Conservation (phyloP, 2,797 vertebrate species). For the Pelodytes ibericus region DNA sequence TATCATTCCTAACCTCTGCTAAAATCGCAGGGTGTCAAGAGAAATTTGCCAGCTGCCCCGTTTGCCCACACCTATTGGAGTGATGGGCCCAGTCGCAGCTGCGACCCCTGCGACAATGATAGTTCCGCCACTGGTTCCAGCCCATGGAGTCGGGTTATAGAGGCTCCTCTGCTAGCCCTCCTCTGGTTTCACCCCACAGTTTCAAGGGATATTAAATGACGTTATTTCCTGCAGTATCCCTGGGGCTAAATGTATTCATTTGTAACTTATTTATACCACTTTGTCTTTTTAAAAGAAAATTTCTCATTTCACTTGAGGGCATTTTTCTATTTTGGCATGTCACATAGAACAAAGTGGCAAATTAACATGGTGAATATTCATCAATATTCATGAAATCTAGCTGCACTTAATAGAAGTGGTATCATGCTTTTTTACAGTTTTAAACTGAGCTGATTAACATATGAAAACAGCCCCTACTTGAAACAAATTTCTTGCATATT, state of each 20-base stretch:
- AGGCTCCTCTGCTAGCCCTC: too few relatives aligned
- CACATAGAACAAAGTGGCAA: slow-evolving; percentile 47
- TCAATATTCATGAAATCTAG: slow-evolving; percentile 51
- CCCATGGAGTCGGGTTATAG: too few relatives aligned
- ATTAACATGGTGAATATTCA: slow-evolving; percentile 49
- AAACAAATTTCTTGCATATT: slow-evolving; percentile 45
- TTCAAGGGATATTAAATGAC: too few relatives aligned
- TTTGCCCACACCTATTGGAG: too few relatives aligned
- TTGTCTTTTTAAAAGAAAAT: slow-evolving; percentile 16
- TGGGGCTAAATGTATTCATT: neutral
- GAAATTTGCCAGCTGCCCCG: too few relatives aligned
- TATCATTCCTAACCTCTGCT: too few relatives aligned
- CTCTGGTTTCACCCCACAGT: too few relatives aligned
- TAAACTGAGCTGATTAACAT: slow-evolving; percentile 44
- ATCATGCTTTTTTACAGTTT: slow-evolving; percentile 32
- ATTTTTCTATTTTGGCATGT: slow-evolving; percentile 44
- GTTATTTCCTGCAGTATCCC: too few relatives aligned
- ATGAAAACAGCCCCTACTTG: slow-evolving; percentile 44
- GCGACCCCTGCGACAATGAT: too few relatives aligned
- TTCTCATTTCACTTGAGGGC: slow-evolving; percentile 19
- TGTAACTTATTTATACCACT: neutral
- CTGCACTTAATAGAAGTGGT: slow-evolving; percentile 44
- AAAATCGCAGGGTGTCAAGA: too few relatives aligned
- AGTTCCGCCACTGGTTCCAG: too few relatives aligned
- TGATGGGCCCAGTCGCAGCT: too few relatives aligned